Evolutionary conservation across 1,140 invertebrate species (phyloP).

Genomic region (Sinella curviseta): DNA sequence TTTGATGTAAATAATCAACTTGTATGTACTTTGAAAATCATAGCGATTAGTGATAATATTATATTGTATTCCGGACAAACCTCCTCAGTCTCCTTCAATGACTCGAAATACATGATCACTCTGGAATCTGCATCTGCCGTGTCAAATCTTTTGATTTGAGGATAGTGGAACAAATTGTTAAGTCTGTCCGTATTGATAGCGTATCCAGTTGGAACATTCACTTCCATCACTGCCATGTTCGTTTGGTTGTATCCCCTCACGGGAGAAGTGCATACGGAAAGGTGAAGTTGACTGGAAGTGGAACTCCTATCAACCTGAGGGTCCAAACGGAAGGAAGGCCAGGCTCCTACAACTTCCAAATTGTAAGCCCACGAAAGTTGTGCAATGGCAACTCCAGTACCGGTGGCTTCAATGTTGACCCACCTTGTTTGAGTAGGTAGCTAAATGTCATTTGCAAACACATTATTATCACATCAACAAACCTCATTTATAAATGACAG

Average conservation of each 20-base stretch:
- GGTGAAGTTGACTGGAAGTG: constrained; percentile 75
- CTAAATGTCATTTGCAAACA: too few relatives aligned
- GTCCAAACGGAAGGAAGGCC: constrained; percentile 84
- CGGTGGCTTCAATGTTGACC: constrained; percentile 70
- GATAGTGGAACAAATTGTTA: constrained; percentile 68
- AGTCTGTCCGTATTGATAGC: constrained; percentile 75
- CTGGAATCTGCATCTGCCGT: constrained; percentile 73
- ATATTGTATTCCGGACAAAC: too few relatives aligned
- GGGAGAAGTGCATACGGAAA: constrained; percentile 77
- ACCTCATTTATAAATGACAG: constrained; percentile 16
- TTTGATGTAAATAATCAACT: too few relatives aligned
- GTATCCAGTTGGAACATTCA: constrained; percentile 80
- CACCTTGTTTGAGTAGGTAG: constrained; percentile 60
- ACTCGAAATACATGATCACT: constrained; percentile 82
- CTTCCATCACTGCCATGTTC: constrained; percentile 89
- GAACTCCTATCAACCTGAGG: constrained; percentile 84
- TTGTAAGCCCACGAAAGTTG: constrained; percentile 82
- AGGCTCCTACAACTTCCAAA: constrained; percentile 83
- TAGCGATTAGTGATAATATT: too few relatives aligned
- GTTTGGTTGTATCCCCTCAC: constrained; percentile 62
- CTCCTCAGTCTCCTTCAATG: constrained; percentile 54
- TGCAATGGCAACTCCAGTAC: constrained; percentile 78
- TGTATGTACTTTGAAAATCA: too few relatives aligned
- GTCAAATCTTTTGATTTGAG: constrained; percentile 75
- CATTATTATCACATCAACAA: constrained; percentile 27